phyloP scores from a whole-genome alignment of 2,113 vertebrate genomes.

The Pogonocichla stellata region DNA sequence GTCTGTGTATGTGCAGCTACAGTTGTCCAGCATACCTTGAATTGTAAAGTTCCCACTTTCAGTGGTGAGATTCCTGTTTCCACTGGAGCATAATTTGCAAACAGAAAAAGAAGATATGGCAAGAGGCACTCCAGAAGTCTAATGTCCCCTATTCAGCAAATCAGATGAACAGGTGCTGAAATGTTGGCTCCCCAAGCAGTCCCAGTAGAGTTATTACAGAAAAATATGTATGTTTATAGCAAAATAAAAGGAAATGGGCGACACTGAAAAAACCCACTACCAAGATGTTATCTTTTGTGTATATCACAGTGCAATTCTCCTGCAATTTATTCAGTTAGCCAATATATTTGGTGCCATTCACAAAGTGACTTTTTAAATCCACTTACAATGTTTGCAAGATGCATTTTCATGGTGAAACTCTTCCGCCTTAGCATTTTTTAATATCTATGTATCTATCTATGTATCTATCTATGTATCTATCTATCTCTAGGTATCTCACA shows the following conservation, averaged over 20 bases:
- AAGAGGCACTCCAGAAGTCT: background rate
- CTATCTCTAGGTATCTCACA: background rate
- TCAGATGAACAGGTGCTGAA: background rate
- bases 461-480: no score
- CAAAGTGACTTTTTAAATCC: background rate
- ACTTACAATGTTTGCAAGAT: background rate
- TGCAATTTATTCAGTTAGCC: background rate
- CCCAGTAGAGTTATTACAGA: background rate
- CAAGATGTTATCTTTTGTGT: background rate
- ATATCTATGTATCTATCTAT: background rate
- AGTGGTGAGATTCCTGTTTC: background rate
- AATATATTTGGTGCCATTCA: background rate
- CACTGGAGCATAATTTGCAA: background rate
- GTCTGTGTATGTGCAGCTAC: background rate
- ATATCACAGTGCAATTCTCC: background rate
- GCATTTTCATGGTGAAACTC: background rate
- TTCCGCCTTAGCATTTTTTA: background rate
- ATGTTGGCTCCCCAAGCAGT: background rate
- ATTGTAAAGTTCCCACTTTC: background rate
- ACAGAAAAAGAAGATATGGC: background rate
- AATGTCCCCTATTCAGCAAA: background rate
- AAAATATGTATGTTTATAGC: background rate
- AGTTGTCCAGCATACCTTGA: background rate
- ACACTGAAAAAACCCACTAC: rapidly evolving
- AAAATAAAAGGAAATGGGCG: background rate